Conservation (phyloP, 2,888 invertebrate species). For the Xestia ashworthii region DNA sequence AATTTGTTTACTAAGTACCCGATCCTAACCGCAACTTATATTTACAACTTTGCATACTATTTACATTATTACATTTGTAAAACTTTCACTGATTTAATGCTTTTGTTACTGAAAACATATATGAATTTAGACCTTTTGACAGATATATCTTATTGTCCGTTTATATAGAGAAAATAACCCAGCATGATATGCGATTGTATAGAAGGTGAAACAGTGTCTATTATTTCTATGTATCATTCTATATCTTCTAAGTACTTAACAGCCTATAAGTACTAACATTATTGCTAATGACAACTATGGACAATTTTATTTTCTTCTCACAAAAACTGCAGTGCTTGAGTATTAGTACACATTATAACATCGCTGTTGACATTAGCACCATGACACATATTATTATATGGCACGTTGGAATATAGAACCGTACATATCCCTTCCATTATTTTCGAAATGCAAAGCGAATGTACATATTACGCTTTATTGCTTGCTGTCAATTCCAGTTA, state of each 20-base stretch:
- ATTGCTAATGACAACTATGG: slow-evolving; percentile 74
- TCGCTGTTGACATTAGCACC: slow-evolving; percentile 76
- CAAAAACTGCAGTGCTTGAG: slow-evolving; percentile 63
- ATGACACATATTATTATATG: slow-evolving; percentile 74
- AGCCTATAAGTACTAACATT: slow-evolving; percentile 78
- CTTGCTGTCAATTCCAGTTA: slow-evolving; percentile 80
- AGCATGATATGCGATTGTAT: slow-evolving; percentile 45
- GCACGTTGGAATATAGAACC: slow-evolving; percentile 79
- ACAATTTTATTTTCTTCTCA: slow-evolving; percentile 62
- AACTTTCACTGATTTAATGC: slow-evolving; percentile 31
- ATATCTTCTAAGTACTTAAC: slow-evolving; percentile 74
- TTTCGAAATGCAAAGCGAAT: slow-evolving; percentile 74
- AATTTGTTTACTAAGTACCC: slow-evolving; percentile 39
- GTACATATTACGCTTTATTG: slow-evolving; percentile 73
- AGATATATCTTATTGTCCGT: slow-evolving; percentile 68
- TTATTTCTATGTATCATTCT: slow-evolving; percentile 48
- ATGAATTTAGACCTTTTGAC: slow-evolving; percentile 62
- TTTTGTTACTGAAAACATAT: slow-evolving; percentile 40
- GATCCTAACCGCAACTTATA: slow-evolving; percentile 59
- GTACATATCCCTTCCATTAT: slow-evolving; percentile 65
- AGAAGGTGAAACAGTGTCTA: slow-evolving; percentile 59
- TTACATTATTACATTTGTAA: slow-evolving; percentile 67
- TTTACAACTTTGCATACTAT: slow-evolving; percentile 71
- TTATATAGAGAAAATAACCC: slow-evolving; percentile 53
- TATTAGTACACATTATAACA: slow-evolving; percentile 64